phyloP scores from a whole-genome alignment of 2,888 invertebrate species.

The Zootermopsis nevadensis region DNA sequence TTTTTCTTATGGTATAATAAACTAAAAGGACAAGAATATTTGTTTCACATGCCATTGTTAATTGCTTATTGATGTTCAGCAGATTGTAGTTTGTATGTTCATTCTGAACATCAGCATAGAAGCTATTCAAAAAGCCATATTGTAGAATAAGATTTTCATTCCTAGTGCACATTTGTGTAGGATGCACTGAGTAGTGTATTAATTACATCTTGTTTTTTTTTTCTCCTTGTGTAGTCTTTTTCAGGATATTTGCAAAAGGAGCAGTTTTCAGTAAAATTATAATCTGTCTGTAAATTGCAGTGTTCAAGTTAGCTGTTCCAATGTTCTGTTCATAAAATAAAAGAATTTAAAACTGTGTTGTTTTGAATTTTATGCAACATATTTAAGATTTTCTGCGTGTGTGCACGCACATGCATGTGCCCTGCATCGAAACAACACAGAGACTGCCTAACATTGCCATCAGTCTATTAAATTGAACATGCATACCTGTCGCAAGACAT shows the following conservation, averaged over 20 bases:
- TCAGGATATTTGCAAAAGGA: background rate
- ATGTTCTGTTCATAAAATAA: too few relatives aligned
- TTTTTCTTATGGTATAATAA: slow-evolving; percentile 2
- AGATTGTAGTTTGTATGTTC: background rate
- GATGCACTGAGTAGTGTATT: background rate
- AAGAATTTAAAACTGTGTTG: too few relatives aligned
- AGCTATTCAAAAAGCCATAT: background rate
- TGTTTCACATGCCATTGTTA: background rate
- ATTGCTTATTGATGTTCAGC: background rate
- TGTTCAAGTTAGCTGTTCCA: too few relatives aligned
- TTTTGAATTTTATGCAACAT: too few relatives aligned
- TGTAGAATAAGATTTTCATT: background rate
- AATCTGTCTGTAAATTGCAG: background rate
- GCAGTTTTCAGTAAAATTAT: background rate
- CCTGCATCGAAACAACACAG: too few relatives aligned
- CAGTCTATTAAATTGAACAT: too few relatives aligned
- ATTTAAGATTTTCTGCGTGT: too few relatives aligned
- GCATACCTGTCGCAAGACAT: too few relatives aligned
- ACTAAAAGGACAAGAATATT: background rate
- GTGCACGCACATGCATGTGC: too few relatives aligned
- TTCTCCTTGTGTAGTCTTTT: background rate
- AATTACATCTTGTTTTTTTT: background rate
- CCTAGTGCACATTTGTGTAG: background rate
- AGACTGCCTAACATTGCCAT: too few relatives aligned
- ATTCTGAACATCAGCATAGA: slow-evolving; percentile 2